These are phyloP conservation scores for Terrapene triunguis DNA, from an alignment of 2,113 vertebrate species.

Conservation along the genomic window DNA sequence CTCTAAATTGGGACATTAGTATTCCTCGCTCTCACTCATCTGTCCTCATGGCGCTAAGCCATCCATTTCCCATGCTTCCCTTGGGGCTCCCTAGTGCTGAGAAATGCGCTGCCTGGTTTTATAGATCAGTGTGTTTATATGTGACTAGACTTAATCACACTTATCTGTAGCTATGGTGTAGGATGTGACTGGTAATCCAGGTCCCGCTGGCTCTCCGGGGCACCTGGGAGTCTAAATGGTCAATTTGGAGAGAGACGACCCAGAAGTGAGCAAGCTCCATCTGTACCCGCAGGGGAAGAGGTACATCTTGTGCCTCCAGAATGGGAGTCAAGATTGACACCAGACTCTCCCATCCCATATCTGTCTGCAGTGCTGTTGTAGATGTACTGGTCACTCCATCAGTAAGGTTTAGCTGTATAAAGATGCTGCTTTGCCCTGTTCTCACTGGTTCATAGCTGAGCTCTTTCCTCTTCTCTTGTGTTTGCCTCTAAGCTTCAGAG, in stretches of 20 bases:
- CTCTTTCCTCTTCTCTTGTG: not conserved
- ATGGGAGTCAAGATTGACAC: not conserved
- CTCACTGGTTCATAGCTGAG: not conserved
- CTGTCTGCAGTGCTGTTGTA: too few species aligned
- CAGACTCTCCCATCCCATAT: not conserved
- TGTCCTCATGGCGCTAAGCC: not conserved
- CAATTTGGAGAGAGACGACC: not conserved
- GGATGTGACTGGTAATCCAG: not conserved
- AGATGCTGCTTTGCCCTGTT: not conserved
- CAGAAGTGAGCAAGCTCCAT: not conserved
- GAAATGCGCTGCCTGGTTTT: fast-evolving
- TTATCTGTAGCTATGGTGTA: not conserved
- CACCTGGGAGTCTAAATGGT: not conserved
- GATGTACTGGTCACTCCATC: not conserved
- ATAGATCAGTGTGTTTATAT: not conserved
- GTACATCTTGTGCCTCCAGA: not conserved
- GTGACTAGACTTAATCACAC: not conserved
- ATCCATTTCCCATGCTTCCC: not conserved
- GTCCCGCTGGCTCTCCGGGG: not conserved
- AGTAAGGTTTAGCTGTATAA: not conserved
- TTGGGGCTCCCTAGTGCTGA: fast-evolving
- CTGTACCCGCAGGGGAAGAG: not conserved
- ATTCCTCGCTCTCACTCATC: not conserved
- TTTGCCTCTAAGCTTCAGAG: not conserved
- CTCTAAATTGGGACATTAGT: not conserved